Percentiles rank a stretch among this genome's conserved stretches.
phyloP scores from a whole-genome alignment of 2,888 invertebrate genomes.

The Caenorhabditis sinica region DNA sequence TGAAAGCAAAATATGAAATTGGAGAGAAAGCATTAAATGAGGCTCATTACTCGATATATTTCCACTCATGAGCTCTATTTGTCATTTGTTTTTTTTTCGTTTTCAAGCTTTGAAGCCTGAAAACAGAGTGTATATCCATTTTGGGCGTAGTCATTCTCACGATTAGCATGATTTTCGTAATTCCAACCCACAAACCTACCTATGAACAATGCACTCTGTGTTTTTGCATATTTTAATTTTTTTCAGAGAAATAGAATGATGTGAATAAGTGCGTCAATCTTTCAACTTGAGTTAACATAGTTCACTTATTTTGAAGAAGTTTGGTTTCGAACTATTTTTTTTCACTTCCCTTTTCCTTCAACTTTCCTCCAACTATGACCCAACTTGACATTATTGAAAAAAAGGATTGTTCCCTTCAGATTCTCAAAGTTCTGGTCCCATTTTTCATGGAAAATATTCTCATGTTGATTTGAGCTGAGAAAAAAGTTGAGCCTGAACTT shows the following conservation, averaged over 20 bases:
- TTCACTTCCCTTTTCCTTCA: too few relatives aligned
- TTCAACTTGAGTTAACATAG: background rate
- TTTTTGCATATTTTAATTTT: background rate
- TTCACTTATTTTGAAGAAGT: background rate
- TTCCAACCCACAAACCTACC: background rate
- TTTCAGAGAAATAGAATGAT: background rate
- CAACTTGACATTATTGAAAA: too few relatives aligned
- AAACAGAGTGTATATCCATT: constrained; percentile 26
- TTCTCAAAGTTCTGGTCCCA: background rate
- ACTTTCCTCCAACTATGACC: too few relatives aligned
- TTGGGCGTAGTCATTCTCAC: background rate
- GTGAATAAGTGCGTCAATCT: background rate
- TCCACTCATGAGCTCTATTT: constrained; percentile 51
- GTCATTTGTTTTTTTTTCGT: constrained; percentile 44
- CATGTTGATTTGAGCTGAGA: background rate
- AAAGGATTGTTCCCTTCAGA: too few relatives aligned
- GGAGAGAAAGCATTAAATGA: constrained; percentile 23
- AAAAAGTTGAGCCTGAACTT: constrained; percentile 7
- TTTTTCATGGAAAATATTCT: too few relatives aligned
- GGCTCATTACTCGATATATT: constrained; percentile 35
- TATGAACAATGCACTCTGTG: constrained; percentile 10
- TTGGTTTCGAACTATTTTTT: background rate
- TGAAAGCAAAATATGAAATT: constrained; percentile 10
- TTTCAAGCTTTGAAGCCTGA: background rate
- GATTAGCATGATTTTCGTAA: constrained; percentile 33